Conservation (phyloP, 2,888 invertebrate species). For the Nephrocerus scutellatus region DNA sequence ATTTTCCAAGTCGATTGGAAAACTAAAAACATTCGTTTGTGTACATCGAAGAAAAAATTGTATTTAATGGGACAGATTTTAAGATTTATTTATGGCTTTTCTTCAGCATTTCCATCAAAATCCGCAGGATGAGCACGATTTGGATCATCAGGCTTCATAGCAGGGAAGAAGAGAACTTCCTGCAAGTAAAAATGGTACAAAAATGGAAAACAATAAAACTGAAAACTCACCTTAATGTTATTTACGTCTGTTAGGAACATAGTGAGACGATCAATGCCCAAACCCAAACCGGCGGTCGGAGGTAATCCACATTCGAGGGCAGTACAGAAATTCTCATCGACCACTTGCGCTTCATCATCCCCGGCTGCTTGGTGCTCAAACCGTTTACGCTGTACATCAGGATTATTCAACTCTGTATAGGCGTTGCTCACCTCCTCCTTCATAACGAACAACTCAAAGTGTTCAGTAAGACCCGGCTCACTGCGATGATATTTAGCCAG, state of each 20-base stretch:
- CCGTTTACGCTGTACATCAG: conserved; percentile 79
- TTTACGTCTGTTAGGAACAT: conserved; percentile 96
- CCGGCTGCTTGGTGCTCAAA: conserved; percentile 95
- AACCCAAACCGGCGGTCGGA: conserved; percentile 95
- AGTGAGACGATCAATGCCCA: conserved; percentile 88
- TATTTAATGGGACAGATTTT: too few relatives aligned
- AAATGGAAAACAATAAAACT: background rate
- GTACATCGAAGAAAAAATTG: too few relatives aligned
- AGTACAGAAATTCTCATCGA: conserved; percentile 93
- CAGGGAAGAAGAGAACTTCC: conserved; percentile 95
- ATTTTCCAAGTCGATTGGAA: too few relatives aligned
- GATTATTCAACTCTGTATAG: conserved; percentile 97
- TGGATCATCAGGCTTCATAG: conserved; percentile 81
- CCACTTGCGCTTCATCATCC: conserved; percentile 90
- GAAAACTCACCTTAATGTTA: conserved; percentile 85
- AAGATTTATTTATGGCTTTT: too few relatives aligned
- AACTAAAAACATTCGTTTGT: too few relatives aligned
- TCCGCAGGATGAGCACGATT: too few relatives aligned
- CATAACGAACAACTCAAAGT: conserved; percentile 89
- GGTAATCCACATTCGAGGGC: conserved; percentile 96
- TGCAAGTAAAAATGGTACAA: conserved; percentile 48
- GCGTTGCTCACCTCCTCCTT: conserved; percentile 95
- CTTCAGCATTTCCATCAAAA: too few relatives aligned
- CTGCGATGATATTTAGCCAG: conserved; percentile 90
- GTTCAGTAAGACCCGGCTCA: conserved; percentile 79